A percentile compares a stretch with the other conserved stretches of the same genome.
Evolutionary conservation across 2,113 vertebrate species (phyloP).

Genomic region (Cephalopholis sonnerati): DNA sequence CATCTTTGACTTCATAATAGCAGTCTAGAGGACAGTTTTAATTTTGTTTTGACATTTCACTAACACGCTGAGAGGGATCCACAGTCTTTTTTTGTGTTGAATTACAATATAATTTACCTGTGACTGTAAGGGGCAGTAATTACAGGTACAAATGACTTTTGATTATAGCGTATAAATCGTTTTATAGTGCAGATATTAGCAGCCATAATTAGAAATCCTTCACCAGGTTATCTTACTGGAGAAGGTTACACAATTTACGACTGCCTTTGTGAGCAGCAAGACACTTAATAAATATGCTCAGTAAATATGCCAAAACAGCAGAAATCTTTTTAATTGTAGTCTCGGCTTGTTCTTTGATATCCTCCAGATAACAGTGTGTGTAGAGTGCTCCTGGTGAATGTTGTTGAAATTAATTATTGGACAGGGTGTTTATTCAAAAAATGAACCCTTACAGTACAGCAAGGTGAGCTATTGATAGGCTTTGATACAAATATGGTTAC

Average conservation of each 20-base stretch:
- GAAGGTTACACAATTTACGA: not conserved
- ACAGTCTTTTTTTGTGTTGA: not conserved
- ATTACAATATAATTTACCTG: conserved; percentile 7
- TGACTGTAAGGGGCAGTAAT: conserved; percentile 13
- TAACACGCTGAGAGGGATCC: not conserved
- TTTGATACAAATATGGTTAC: not conserved
- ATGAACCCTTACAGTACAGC: not conserved
- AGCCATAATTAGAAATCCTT: conserved; percentile 16
- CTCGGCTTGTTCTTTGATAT: not conserved
- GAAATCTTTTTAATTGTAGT: not conserved
- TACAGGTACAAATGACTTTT: not conserved
- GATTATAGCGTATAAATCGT: not conserved
- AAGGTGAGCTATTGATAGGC: not conserved
- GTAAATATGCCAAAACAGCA: not conserved
- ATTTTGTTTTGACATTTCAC: conserved; percentile 16
- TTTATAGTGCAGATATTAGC: not conserved
- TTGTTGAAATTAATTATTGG: not conserved
- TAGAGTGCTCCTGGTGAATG: not conserved
- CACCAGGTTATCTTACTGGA: not conserved
- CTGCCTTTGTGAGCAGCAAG: conserved; percentile 1
- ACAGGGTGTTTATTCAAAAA: not conserved
- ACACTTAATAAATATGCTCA: not conserved
- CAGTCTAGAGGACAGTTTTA: not conserved
- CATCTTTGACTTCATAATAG: not conserved
- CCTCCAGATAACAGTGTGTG: not conserved